A percentile compares a stretch with the other conserved stretches of the same genome.
Evolutionary conservation across 1,140 invertebrate species (phyloP).

Genomic region (Bombus cullumanus): DNA sequence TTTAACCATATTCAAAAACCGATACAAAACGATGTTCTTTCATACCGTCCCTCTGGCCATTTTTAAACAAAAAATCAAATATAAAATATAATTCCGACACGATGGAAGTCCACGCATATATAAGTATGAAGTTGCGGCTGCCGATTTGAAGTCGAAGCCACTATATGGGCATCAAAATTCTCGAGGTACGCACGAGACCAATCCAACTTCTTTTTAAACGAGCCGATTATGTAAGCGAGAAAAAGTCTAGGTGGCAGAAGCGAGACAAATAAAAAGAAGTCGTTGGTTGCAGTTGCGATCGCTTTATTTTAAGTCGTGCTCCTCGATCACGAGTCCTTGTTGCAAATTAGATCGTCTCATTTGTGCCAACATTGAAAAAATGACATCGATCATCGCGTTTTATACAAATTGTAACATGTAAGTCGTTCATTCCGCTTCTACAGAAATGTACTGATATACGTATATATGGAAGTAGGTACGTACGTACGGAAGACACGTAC

Average conservation of each 20-base stretch:
- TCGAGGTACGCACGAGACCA: slow-evolving; percentile 49
- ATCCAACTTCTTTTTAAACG: slow-evolving; percentile 68
- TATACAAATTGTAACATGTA: not conserved
- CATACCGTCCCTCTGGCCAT: not conserved
- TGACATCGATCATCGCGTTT: not conserved
- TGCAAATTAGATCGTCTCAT: slow-evolving; percentile 8
- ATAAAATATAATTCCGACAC: not conserved
- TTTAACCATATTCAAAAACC: not conserved
- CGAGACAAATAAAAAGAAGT: slow-evolving; percentile 20
- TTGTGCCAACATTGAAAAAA: not conserved
- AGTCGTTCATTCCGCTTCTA: no score
- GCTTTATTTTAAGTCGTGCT: slow-evolving; percentile 8
- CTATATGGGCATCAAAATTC: slow-evolving; percentile 62
- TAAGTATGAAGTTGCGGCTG: not conserved
- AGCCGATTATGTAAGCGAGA: slow-evolving; percentile 68
- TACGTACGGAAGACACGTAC: no score
- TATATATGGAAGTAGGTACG: not conserved
- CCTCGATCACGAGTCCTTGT: slow-evolving; percentile 14
- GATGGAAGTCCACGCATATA: not conserved
- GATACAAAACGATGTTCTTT: not conserved
- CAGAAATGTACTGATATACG: not conserved
- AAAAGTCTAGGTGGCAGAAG: slow-evolving; percentile 25
- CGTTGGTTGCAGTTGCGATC: not conserved
- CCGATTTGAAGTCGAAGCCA: not conserved
- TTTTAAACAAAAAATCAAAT: not conserved